phyloP scores from a whole-genome alignment of 2,888 invertebrate species.

The Philereme transversata region DNA sequence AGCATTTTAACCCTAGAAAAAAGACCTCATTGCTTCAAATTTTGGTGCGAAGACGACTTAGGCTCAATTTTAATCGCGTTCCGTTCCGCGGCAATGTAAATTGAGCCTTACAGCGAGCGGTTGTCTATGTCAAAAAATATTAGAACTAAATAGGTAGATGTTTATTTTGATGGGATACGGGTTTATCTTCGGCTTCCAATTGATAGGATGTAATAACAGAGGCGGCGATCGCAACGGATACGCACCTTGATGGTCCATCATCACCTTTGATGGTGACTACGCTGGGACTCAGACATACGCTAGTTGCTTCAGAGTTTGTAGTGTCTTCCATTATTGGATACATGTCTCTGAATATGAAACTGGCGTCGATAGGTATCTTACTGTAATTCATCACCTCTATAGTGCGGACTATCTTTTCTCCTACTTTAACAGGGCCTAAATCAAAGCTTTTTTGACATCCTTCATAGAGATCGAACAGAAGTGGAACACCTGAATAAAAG shows the following conservation, averaged over 20 bases:
- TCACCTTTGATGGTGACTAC: constrained; percentile 38
- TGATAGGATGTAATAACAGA: too few relatives aligned
- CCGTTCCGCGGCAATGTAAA: too few relatives aligned
- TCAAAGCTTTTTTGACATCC: constrained; percentile 77
- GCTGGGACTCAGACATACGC: constrained; percentile 64
- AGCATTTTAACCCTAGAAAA: constrained; percentile 66
- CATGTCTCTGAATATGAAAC: constrained; percentile 78
- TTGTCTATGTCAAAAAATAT: too few relatives aligned
- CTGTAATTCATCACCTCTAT: constrained; percentile 85
- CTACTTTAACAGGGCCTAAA: constrained; percentile 75
- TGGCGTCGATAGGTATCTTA: constrained; percentile 79
- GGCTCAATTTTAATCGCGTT: background rate
- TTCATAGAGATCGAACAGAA: constrained; percentile 74
- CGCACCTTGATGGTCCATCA: constrained; percentile 60
- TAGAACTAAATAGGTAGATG: too few relatives aligned
- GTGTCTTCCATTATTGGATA: constrained; percentile 65
- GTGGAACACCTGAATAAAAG: constrained; percentile 63
- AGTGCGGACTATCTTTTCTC: constrained; percentile 75
- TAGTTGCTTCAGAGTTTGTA: constrained; percentile 64
- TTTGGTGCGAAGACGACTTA: background rate
- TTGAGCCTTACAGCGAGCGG: constrained; percentile 1
- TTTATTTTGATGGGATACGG: too few relatives aligned
- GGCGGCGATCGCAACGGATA: too few relatives aligned
- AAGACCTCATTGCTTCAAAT: background rate
- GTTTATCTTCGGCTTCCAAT: background rate